These are phyloP conservation scores for Anas bernieri DNA, from an alignment of 2,797 vertebrate species.

Conservation along the genomic window DNA sequence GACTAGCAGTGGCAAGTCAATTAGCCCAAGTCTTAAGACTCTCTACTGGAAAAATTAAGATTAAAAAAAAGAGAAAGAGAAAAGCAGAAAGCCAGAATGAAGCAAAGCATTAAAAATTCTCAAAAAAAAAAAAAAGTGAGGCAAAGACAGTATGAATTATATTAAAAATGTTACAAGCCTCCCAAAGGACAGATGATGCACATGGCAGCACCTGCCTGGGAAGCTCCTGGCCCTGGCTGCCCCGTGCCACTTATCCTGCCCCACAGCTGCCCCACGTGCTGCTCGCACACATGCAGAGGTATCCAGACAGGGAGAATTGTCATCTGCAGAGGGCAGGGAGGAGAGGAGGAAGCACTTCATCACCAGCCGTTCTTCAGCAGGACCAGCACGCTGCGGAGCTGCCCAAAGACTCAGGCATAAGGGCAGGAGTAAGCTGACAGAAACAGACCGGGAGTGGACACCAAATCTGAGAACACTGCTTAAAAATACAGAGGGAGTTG, in stretches of 20 bases:
- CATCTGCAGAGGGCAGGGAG: neutral
- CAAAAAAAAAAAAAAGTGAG: neutral
- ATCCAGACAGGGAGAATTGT: neutral
- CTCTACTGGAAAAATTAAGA: neutral
- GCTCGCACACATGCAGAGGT: neutral
- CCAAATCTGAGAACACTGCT: neutral
- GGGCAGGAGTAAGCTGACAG: neutral
- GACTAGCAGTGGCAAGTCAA: neutral
- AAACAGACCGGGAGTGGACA: neutral
- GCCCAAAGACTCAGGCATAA: neutral
- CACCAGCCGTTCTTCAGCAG: neutral
- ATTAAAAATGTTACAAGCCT: neutral
- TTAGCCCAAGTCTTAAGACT: neutral
- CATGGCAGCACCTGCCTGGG: neutral
- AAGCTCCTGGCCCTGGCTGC: neutral
- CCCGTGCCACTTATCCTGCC: slow-evolving; percentile 6
- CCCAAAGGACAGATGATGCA: neutral
- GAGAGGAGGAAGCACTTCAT: neutral
- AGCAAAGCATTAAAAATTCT: neutral
- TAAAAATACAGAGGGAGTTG: neutral
- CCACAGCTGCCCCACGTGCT: neutral
- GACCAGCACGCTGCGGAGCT: neutral
- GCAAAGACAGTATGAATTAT: neutral
- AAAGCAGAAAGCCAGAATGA: neutral
- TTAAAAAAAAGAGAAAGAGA: neutral